These are phyloP conservation scores for Neolamprologus ventralis DNA, from an alignment of 2,113 vertebrate species.

Conservation along the genomic window DNA sequence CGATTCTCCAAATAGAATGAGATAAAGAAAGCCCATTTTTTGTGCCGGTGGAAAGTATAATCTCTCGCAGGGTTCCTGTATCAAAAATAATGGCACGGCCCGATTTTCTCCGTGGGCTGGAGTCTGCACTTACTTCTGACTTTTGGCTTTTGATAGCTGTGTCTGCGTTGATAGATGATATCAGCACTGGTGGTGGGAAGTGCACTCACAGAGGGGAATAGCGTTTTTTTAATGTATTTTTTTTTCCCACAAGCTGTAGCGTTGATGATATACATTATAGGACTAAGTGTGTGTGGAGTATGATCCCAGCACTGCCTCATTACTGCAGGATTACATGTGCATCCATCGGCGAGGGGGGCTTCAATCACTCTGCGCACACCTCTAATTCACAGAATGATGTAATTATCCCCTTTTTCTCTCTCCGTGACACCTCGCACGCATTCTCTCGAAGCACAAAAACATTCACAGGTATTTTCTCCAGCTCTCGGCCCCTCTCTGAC, in stretches of 20 bases:
- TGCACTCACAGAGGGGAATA: background rate
- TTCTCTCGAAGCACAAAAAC: constrained; percentile 7
- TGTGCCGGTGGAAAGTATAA: constrained; percentile 38
- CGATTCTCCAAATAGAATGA: constrained; percentile 19
- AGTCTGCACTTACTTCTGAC: constrained; percentile 33
- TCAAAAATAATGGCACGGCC: constrained; percentile 11
- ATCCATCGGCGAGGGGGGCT: constrained; percentile 4
- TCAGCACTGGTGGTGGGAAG: constrained; percentile 1
- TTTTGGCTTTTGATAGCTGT: constrained; percentile 16
- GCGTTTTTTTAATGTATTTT: background rate
- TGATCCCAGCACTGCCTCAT: constrained; percentile 45
- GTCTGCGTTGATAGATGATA: constrained; percentile 18
- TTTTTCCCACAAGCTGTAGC: background rate
- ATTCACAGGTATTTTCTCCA: constrained; percentile 44
- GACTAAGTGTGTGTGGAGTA: constrained; percentile 43
- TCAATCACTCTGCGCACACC: constrained; percentile 6
- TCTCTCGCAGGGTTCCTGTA: constrained; percentile 1
- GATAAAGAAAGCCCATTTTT: background rate
- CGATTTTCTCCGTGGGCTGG: constrained; percentile 13
- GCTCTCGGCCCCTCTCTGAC: background rate
- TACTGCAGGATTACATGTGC: constrained; percentile 58
- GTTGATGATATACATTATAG: constrained; percentile 45
- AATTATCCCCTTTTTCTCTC: constrained; percentile 43
- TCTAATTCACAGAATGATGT: constrained; percentile 55
- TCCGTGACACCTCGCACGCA: constrained; percentile 1